Conservation (phyloP, 2,797 vertebrate genomes). For the Aselliscus stoliczkanus region DNA sequence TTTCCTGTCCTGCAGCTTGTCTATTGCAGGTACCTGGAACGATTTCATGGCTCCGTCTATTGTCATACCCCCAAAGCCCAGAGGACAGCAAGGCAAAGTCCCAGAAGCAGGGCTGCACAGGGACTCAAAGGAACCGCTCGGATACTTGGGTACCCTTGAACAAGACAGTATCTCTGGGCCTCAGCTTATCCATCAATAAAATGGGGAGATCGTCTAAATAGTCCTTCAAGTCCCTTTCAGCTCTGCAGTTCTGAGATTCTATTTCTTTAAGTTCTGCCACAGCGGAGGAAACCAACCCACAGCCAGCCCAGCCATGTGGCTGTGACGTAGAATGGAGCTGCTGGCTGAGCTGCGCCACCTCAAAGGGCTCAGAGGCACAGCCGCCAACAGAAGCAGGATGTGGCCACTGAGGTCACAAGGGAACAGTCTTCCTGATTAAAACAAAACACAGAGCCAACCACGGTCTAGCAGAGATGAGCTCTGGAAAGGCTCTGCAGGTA, state of each 20-base stretch:
- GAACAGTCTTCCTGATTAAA: conserved; percentile 17
- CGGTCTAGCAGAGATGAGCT: neutral
- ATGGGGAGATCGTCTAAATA: neutral
- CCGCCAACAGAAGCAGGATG: conserved; percentile 64
- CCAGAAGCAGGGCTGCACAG: neutral
- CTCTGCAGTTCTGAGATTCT: neutral
- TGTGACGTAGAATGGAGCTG: neutral
- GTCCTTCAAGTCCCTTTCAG: neutral
- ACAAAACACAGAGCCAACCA: neutral
- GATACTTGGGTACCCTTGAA: neutral
- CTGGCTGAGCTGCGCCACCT: neutral
- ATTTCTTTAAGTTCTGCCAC: neutral
- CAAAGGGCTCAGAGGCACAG: neutral
- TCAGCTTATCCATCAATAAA: neutral
- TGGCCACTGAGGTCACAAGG: conserved; percentile 22
- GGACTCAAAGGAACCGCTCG: neutral
- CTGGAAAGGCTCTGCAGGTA: neutral
- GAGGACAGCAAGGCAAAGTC: neutral
- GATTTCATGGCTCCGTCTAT: neutral
- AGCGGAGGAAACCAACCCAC: neutral
- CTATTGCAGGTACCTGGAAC: neutral
- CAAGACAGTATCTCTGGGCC: neutral
- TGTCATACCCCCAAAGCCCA: neutral
- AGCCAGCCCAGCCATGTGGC: neutral
- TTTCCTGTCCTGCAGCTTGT: neutral